Evolutionary conservation across 2,888 invertebrate genomes (phyloP), one percentile per base, ranked within the genome.

Genomic region (Polylopha cassiicola): DNA sequence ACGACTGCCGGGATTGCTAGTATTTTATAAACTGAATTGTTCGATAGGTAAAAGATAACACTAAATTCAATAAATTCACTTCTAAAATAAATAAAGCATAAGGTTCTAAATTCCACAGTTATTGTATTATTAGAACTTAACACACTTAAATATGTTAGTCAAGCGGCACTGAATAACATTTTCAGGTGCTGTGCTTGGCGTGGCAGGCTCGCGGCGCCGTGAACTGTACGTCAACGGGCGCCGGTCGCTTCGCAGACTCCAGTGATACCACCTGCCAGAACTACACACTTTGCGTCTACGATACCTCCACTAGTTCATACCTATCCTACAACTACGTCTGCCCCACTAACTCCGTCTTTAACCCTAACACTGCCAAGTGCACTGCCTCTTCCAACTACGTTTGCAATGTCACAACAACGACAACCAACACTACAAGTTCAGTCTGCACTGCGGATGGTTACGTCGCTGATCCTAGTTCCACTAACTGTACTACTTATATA

Each of bases 401-500:
- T 2, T 81, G 80, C 47, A 68, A 56, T 16, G 58, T 59, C 2
- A 63, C 64, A 0, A 51, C 46, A 1, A 39, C 47, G 1, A 51
- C 50, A 2, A 47, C 51, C 1, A 54, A 55, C 0, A 55, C 46
- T 0, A 50, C 54, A 0, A 37, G 61, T 0, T 59, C 68, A 0
- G 58, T 65, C 1, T 79, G 80, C 37, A 74, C 74, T 0, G 53
- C 54, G 0, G 76, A 78, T 2, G 78, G 78, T 0, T 77, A 51
- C 46, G 39, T 75, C 15, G 61, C 75, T 0, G 70, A 84, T 43
- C 64, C 81, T 0, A 50, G 20, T 20, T 64, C 72, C 0, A 66
- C 68, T 0, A 55, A 77, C 33, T 84, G 84, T 45, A 56, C 71
- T 0, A 47, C 61, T 0, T 84, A 75, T 38, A 73, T 84, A 16